These are phyloP conservation scores for western clawed frog (Xenopus tropicalis) DNA, from an alignment of 2,113 vertebrate genomes.

Conservation along the genomic window DNA sequence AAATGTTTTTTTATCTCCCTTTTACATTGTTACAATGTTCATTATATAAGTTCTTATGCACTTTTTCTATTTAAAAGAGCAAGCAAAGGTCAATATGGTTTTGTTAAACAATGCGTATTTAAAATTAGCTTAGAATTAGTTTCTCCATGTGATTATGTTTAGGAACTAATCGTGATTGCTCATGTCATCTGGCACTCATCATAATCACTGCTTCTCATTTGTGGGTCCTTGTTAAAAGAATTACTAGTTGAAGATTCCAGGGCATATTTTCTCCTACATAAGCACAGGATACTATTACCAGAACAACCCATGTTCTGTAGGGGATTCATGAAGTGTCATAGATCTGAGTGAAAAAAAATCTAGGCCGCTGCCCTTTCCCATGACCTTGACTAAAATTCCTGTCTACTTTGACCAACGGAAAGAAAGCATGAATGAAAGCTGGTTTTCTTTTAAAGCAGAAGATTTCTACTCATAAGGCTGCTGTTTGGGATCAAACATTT, in stretches of 20 bases:
- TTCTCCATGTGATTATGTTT: conserved; percentile 1
- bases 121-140: neutral
- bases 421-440: conserved; percentile 46
- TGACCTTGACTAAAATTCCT: conserved; percentile 62
- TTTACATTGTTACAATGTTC: too few relatives aligned
- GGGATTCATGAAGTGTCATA: conserved; percentile 34
- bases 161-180: conserved; percentile 11
- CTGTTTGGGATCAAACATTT: conserved; percentile 19
- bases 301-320: conserved; percentile 41
- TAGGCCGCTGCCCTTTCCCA: conserved; percentile 60
- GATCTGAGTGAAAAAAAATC: conserved; percentile 43
- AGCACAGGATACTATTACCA: conserved; percentile 42
- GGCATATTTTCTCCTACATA: conserved; percentile 36
- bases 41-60: too few relatives aligned
- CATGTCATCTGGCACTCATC: conserved; percentile 43
- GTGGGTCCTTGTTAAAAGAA: conserved; percentile 9
- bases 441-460: conserved; percentile 23
- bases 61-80: neutral
- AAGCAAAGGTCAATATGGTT: neutral
- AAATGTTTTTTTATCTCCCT: too few relatives aligned
- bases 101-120: conserved; percentile 1
- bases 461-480: neutral
- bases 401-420: conserved; percentile 51
- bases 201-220: conserved; percentile 23
- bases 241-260: conserved; percentile 42